Evolutionary conservation across 2,888 invertebrate genomes (phyloP).

Genomic region (Syritta pipiens): DNA sequence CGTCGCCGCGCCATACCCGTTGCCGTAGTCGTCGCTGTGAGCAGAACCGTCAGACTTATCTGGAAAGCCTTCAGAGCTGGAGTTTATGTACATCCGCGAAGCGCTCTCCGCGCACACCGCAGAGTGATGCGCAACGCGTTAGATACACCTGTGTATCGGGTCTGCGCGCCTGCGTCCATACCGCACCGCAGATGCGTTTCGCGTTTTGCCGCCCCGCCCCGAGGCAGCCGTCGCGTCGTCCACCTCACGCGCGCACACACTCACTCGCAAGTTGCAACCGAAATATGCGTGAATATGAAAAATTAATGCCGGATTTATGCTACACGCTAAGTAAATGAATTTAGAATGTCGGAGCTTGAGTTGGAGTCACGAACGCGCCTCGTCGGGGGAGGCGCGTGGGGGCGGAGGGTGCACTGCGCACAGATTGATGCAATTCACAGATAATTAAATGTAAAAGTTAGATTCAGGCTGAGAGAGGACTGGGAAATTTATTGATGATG

Average conservation of each 20-base stretch:
- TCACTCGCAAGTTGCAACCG: conserved; percentile 22
- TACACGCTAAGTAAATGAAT: conserved; percentile 67
- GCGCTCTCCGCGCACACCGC: too few species aligned
- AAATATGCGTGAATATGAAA: conserved; percentile 70
- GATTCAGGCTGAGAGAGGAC: too few species aligned
- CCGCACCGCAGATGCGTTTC: too few species aligned
- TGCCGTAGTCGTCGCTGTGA: neutral
- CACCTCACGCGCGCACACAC: neutral
- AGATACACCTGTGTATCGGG: too few species aligned
- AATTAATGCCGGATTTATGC: conserved; percentile 65
- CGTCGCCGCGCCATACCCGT: conserved; percentile 21
- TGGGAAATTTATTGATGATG: conserved; percentile 69
- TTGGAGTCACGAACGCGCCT: neutral
- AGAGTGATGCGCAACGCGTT: too few species aligned
- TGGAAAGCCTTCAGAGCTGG: too few species aligned
- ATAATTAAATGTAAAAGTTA: conserved; percentile 70
- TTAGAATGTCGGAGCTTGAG: conserved; percentile 46
- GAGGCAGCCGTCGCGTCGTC: too few species aligned
- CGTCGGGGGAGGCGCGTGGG: neutral
- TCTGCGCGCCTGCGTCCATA: too few species aligned
- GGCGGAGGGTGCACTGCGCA: neutral
- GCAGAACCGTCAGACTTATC: conserved; percentile 35
- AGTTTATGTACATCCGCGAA: too few species aligned
- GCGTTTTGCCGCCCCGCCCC: too few species aligned
- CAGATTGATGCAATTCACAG: conserved; percentile 70